A percentile compares a stretch with the other conserved stretches of the same genome.
Conservation (phyloP, 2,888 invertebrate genomes). For the Drosophila austrosaltans region DNA sequence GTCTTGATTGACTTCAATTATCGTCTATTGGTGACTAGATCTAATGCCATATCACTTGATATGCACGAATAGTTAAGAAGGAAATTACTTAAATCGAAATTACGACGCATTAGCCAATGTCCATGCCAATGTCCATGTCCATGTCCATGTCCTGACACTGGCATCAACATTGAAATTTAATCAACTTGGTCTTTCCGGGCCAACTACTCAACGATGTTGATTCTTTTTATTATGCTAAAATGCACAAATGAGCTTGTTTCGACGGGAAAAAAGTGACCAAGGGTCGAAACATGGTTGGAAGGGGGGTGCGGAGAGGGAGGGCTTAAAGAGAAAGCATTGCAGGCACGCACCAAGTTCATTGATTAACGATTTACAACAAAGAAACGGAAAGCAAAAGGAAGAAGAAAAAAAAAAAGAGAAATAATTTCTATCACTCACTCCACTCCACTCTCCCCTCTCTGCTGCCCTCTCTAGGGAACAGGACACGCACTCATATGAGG, state of each 20-base stretch:
- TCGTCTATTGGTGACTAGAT: slow-evolving; percentile 36
- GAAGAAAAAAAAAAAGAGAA: too few relatives aligned
- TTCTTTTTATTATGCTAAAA: slow-evolving; percentile 78
- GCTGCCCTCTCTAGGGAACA: slow-evolving; percentile 43
- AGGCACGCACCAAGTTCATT: slow-evolving; percentile 67
- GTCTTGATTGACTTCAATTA: slow-evolving; percentile 80
- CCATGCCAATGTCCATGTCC: slow-evolving; percentile 28
- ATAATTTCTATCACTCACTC: too few relatives aligned
- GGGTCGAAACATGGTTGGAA: slow-evolving; percentile 39
- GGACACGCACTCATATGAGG: slow-evolving; percentile 39
- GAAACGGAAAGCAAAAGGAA: slow-evolving; percentile 31
- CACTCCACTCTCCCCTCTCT: slow-evolving; percentile 23
- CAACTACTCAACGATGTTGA: slow-evolving; percentile 56
- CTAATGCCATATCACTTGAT: slow-evolving; percentile 38
- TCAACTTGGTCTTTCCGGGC: slow-evolving; percentile 68
- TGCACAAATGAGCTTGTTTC: slow-evolving; percentile 65
- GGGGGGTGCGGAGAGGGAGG: slow-evolving; percentile 7
- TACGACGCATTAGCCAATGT: slow-evolving; percentile 70
- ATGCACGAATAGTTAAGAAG: slow-evolving; percentile 60
- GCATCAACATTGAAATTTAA: slow-evolving; percentile 65
- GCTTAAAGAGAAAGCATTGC: not conserved
- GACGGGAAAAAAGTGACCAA: slow-evolving; percentile 55
- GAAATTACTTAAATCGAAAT: slow-evolving; percentile 78
- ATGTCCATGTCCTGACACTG: slow-evolving; percentile 30
- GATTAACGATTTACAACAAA: slow-evolving; percentile 73